Percentiles rank a stretch among this genome's conserved stretches.
These are phyloP conservation scores for Manduca sexta DNA, from an alignment of 1,140 invertebrate species.

Conservation along the genomic window DNA sequence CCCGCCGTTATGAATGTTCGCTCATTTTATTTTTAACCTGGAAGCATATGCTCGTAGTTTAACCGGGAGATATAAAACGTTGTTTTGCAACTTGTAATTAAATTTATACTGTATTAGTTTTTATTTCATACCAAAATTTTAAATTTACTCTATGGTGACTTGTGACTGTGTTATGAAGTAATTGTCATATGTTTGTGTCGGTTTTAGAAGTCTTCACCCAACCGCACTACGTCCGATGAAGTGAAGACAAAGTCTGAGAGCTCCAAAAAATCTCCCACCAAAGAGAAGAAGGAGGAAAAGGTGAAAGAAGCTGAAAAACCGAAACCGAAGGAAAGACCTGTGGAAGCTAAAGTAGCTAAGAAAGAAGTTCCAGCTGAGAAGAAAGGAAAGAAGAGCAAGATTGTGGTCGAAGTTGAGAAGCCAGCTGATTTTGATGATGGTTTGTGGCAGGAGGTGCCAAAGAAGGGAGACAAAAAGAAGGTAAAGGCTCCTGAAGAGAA, in stretches of 20 bases:
- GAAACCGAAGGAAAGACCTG: constrained; percentile 51
- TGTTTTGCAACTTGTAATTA: too few species aligned
- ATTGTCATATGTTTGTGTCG: neutral
- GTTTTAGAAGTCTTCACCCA: constrained; percentile 67
- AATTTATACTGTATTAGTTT: too few species aligned
- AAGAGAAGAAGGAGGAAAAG: constrained; percentile 67
- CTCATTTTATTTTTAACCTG: constrained; percentile 68
- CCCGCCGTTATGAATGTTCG: constrained; percentile 28
- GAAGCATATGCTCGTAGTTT: constrained; percentile 41
- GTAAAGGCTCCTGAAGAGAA: constrained; percentile 79
- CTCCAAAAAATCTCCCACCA: constrained; percentile 62
- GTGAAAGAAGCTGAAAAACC: constrained; percentile 55
- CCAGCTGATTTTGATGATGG: constrained; percentile 83
- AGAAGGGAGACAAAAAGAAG: constrained; percentile 77
- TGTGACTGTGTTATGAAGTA: too few species aligned
- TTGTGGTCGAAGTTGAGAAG: constrained; percentile 74
- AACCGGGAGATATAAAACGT: constrained; percentile 22
- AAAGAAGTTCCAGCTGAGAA: constrained; percentile 66
- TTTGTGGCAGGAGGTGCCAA: constrained; percentile 82
- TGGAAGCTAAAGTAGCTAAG: constrained; percentile 61
- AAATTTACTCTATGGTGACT: neutral
- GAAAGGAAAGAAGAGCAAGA: constrained; percentile 69
- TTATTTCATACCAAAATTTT: too few species aligned
- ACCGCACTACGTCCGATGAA: constrained; percentile 65
- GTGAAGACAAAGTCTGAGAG: constrained; percentile 59